phyloP scores from a whole-genome alignment of 1,140 invertebrate species.

The Anastrepha ludens region DNA sequence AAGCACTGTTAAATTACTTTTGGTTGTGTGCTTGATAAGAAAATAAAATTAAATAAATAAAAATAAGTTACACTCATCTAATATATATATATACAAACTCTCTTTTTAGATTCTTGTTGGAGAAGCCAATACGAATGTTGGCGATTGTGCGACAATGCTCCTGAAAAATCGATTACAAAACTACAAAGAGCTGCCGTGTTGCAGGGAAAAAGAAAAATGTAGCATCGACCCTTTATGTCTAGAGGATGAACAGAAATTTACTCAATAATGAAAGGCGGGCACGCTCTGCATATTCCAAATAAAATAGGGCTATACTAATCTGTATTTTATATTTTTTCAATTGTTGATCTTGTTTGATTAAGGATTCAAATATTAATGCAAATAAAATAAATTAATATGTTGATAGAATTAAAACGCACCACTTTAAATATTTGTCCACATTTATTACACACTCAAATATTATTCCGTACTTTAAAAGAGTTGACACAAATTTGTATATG shows the following conservation, averaged over 20 bases:
- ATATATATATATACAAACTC: too few species aligned
- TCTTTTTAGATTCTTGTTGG: conserved; percentile 61
- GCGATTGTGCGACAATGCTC: conserved; percentile 38
- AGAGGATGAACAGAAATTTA: background rate
- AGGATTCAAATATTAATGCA: too few species aligned
- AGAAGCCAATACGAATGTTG: conserved; percentile 65
- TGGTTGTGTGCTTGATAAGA: too few species aligned
- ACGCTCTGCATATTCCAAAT: too few species aligned
- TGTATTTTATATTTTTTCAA: too few species aligned
- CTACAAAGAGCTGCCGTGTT: background rate
- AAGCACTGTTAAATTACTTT: too few species aligned
- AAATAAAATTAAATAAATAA: too few species aligned
- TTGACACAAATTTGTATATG: conserved; percentile 57
- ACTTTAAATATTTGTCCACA: conserved; percentile 14
- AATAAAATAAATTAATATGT: too few species aligned
- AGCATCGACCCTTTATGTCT: conserved; percentile 34
- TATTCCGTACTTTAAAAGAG: conserved; percentile 37
- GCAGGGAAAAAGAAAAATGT: background rate
- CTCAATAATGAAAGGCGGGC: background rate
- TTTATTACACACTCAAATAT: conserved; percentile 53
- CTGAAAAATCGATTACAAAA: background rate
- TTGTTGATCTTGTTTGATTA: too few species aligned
- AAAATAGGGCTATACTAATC: too few species aligned
- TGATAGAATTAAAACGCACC: background rate
- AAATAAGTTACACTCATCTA: too few species aligned